Percentiles rank a stretch among this genome's conserved stretches.
These are phyloP conservation scores for Gasteruption jaculator DNA, from an alignment of 2,888 invertebrate species.

Conservation along the genomic window DNA sequence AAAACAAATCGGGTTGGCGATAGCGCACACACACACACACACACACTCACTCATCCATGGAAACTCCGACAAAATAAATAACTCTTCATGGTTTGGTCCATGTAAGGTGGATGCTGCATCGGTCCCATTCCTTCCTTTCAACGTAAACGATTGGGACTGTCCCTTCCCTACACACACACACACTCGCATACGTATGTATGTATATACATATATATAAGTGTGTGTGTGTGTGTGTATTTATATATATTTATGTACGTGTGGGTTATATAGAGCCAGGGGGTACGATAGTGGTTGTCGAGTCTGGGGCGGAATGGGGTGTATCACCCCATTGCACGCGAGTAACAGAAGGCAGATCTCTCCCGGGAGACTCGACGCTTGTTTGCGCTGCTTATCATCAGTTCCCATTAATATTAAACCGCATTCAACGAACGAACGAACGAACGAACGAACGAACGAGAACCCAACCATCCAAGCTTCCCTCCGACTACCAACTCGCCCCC, in stretches of 20 bases:
- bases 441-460: conserved; percentile 21
- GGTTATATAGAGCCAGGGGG: conserved; percentile 16
- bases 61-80: no score
- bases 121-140: no score
- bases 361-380: conserved; percentile 52
- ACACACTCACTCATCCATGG: no score
- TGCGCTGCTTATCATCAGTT: conserved; percentile 53
- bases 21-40: no score
- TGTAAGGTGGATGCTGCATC: no score
- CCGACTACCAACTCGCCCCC: conserved; percentile 1
- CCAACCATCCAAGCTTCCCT: conserved; percentile 22
- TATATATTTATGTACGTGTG: conserved; percentile 6
- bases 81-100: no score
- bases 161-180: conserved; percentile 6
- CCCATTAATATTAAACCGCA: conserved; percentile 53
- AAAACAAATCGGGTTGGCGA: no score
- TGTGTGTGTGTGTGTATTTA: conserved; percentile 18
- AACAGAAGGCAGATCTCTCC: conserved; percentile 52
- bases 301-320: conserved; percentile 31
- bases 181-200: conserved; percentile 6
- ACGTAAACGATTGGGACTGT: no score
- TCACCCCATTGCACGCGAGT: conserved; percentile 45
- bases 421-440: conserved; percentile 48
- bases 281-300: conserved; percentile 12
- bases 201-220: conserved; percentile 4